A percentile compares a stretch with the other conserved stretches of the same genome.
Evolutionary conservation across 2,113 vertebrate genomes (phyloP).

Genomic region (Gymnorhina tibicen): DNA sequence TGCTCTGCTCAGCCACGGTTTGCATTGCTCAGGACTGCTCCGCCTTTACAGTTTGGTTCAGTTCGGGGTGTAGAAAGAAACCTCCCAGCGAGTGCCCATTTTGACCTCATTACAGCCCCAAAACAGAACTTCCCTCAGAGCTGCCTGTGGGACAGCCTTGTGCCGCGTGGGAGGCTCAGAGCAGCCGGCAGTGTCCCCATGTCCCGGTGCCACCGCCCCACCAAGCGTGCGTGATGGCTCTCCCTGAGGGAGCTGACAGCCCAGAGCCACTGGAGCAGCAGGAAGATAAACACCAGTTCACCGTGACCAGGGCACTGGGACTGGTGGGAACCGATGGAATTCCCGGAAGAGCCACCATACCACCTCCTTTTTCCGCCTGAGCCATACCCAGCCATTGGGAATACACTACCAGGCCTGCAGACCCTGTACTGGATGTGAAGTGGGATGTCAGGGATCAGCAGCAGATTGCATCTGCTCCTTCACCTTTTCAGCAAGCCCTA

Average conservation of each 20-base stretch:
- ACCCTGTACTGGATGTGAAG: fast-evolving
- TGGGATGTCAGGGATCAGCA: background rate
- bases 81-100: background rate
- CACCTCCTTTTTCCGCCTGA: background rate
- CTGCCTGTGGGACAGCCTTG: background rate
- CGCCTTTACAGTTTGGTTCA: background rate
- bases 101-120: background rate
- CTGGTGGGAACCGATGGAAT: background rate
- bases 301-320: background rate
- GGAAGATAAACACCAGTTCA: background rate
- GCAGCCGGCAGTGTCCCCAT: fast-evolving
- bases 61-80: background rate
- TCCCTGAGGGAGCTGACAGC: background rate
- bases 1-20: background rate
- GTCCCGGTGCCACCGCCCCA: fast-evolving
- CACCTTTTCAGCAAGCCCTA: background rate
- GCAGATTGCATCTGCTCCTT: background rate
- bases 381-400: background rate
- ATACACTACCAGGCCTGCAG: fast-evolving
- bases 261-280: background rate
- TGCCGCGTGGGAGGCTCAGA: background rate
- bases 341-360: background rate
- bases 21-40: background rate
- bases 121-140: background rate
- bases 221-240: fast-evolving